Evolutionary conservation across 2,888 invertebrate species (phyloP), one percentile per base, ranked within the genome.

Genomic region (Dysmachus trigonus): DNA sequence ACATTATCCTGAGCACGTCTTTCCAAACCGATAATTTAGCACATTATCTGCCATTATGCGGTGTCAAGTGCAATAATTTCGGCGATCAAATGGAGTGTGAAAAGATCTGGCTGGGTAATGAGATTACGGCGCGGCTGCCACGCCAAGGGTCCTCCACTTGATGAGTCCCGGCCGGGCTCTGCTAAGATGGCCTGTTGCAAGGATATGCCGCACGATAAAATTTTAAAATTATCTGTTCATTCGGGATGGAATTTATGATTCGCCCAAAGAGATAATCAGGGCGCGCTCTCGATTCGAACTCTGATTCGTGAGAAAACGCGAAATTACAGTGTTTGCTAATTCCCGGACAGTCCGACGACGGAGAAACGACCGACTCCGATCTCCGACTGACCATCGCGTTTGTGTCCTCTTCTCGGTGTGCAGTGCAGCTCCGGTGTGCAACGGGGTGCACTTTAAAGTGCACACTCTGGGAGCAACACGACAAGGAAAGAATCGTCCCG

Each of bases 21-120:
- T 72, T 83, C 83, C 83, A 83, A 83, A 72, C 83, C 83, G 83
- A 83, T 83, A 83, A 83, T 87, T 85, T 74, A 81, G 77, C 85
- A 86, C 87, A 87, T 87, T 87, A 87, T 87, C 87, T 77, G 86
- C 85, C 87, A 87, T 87, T 87, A 87, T 81, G 74, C 82, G 85
- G 81, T 85, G 86, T 74, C 85, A 72, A 86, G 76, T 87, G 85
- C 85, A 87, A 86, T 87, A 87, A 86, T 87, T 87, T 87, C 72
- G 73, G 86, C 33, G 86, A 87, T 87, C 85, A 87, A 87, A 83
- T 83, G 83, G 83, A 72, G 83, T 83, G 83, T 83, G 83, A 83
- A 83, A 83, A 83, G 83, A 83, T 83, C 83, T 72, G 83, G 22
- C 72, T 72, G 72, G 72, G 41, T 83, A 83, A 83, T 83, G 83